Evolutionary conservation across 2,888 invertebrate species (phyloP).

Genomic region (Agonopterix subpropinquella): DNA sequence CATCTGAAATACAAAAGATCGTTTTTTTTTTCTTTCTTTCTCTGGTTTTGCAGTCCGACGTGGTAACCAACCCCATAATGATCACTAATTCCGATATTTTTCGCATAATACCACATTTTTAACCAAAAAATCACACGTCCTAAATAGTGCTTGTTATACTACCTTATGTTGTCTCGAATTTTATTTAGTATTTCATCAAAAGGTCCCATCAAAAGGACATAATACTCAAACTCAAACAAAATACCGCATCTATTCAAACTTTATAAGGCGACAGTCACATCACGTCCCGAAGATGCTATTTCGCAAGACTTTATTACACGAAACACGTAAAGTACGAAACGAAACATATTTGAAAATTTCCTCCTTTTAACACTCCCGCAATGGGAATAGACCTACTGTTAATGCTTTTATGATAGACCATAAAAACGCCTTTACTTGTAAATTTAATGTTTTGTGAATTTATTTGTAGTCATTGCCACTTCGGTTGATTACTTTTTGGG

Average conservation of each 20-base stretch:
- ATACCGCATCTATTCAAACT: slow-evolving; percentile 22
- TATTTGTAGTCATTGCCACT: slow-evolving; percentile 26
- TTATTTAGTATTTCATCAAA: too few species aligned
- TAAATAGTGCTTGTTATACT: too few species aligned
- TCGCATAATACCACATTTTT: too few species aligned
- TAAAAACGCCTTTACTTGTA: slow-evolving; percentile 25
- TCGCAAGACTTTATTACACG: slow-evolving; percentile 46
- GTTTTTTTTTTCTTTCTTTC: too few species aligned
- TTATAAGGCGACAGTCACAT: not conserved
- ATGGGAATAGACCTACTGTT: slow-evolving; percentile 27
- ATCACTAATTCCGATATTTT: too few species aligned
- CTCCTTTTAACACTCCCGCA: slow-evolving; percentile 31
- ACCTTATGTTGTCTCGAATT: too few species aligned
- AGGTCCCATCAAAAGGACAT: too few species aligned
- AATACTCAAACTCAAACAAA: not conserved
- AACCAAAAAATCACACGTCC: too few species aligned
- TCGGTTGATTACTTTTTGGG: slow-evolving; percentile 26
- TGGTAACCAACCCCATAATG: too few species aligned
- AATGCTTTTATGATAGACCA: slow-evolving; percentile 36
- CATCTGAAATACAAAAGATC: too few species aligned
- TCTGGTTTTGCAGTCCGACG: too few species aligned
- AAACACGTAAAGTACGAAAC: slow-evolving; percentile 35
- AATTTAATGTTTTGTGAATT: slow-evolving; percentile 17
- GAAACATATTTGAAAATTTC: slow-evolving; percentile 45
- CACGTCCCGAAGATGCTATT: slow-evolving; percentile 36